Percentiles rank a stretch among this genome's conserved stretches.
Evolutionary conservation across 2,113 vertebrate genomes (phyloP).

Genomic region (Calonectris borealis): DNA sequence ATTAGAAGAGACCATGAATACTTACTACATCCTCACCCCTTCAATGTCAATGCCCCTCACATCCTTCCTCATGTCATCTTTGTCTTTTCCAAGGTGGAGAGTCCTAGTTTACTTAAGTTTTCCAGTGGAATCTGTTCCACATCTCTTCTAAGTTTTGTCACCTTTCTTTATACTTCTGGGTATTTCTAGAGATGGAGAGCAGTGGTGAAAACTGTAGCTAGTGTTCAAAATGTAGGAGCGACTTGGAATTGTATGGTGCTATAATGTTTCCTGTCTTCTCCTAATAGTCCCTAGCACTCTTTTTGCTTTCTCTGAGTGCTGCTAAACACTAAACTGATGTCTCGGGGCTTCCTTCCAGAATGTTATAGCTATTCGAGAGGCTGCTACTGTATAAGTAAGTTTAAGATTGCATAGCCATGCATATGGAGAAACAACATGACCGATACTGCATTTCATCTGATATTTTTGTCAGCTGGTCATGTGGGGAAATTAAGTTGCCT

Average conservation of each 20-base stretch:
- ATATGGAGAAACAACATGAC: background rate
- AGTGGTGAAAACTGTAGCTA: background rate
- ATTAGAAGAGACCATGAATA: background rate
- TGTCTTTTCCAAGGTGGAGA: background rate
- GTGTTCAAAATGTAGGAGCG: background rate
- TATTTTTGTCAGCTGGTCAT: constrained; percentile 3
- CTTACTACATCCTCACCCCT: background rate
- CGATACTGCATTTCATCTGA: background rate
- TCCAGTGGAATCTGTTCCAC: background rate
- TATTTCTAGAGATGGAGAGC: background rate
- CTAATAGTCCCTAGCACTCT: background rate
- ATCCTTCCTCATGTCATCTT: background rate
- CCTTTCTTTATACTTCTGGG: background rate
- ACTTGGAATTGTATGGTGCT: background rate
- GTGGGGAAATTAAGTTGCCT: background rate
- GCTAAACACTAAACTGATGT: background rate
- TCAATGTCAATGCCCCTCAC: background rate
- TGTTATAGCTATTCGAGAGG: background rate
- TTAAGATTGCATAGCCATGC: background rate
- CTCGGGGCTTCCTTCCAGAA: background rate
- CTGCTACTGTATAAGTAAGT: background rate
- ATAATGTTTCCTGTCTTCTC: background rate
- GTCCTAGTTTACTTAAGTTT: background rate
- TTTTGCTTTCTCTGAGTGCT: background rate
- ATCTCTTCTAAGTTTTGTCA: background rate